Conservation (phyloP, 2,888 invertebrate species). For the Dynastes tityus region DNA sequence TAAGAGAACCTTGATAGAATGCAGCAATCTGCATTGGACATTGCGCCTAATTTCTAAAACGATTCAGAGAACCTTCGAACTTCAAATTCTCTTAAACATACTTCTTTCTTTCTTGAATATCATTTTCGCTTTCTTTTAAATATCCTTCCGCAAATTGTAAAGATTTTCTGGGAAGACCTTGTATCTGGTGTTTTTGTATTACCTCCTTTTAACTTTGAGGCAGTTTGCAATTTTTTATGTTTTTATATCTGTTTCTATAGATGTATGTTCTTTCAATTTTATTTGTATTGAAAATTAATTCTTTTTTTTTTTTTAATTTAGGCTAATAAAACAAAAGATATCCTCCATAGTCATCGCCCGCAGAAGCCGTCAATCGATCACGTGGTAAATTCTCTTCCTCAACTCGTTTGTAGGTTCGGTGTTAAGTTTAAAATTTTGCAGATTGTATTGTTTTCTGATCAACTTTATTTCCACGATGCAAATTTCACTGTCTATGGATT, state of each 20-base stretch:
- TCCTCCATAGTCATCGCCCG: constrained; percentile 31
- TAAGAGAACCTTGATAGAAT: background rate
- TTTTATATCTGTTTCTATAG: background rate
- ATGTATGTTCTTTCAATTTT: background rate
- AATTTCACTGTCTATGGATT: constrained; percentile 39
- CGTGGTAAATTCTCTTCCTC: constrained; percentile 21
- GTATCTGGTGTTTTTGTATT: background rate
- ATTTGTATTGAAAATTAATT: background rate
- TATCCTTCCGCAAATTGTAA: background rate
- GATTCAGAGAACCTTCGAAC: background rate
- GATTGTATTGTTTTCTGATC: constrained; percentile 43
- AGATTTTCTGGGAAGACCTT: background rate
- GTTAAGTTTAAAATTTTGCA: background rate
- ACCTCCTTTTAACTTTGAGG: background rate
- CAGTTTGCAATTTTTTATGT: background rate
- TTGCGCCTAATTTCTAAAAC: background rate
- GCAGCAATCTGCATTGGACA: background rate
- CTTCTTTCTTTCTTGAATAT: background rate
- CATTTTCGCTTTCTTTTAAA: background rate
- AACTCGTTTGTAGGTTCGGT: background rate
- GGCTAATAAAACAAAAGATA: constrained; percentile 35
- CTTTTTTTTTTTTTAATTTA: background rate
- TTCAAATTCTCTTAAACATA: background rate
- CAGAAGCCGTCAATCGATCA: constrained; percentile 14
- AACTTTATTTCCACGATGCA: constrained; percentile 36